Evolutionary conservation across 2,113 vertebrate species (phyloP).

Genomic region (Ibidorhyncha struthersii): DNA sequence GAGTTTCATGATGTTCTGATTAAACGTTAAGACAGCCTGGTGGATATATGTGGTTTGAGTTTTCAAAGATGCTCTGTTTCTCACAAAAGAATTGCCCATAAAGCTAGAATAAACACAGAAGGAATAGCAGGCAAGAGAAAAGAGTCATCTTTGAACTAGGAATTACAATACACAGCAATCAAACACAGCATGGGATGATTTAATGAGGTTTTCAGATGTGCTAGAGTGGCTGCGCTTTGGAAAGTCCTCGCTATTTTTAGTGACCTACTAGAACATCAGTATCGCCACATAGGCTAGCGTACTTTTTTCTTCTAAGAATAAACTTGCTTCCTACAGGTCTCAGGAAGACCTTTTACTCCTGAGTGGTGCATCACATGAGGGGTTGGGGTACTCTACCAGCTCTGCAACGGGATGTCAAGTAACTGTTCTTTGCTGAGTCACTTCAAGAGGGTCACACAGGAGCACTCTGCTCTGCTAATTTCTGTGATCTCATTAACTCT

Average conservation of each 20-base stretch:
- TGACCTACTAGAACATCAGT: background rate
- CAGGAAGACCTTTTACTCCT: background rate
- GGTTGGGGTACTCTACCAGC: background rate
- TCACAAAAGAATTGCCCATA: background rate
- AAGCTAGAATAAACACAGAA: background rate
- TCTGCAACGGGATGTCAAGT: background rate
- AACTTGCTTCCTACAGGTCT: background rate
- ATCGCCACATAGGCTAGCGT: background rate
- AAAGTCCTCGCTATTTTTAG: background rate
- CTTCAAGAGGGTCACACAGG: background rate
- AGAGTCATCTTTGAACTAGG: background rate
- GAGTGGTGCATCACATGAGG: background rate
- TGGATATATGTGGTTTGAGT: background rate
- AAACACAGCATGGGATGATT: background rate
- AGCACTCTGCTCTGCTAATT: background rate
- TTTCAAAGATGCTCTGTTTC: background rate
- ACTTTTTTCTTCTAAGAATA: background rate
- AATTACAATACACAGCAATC: background rate
- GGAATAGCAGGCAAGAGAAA: background rate
- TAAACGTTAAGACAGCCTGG: background rate
- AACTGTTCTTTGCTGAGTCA: background rate
- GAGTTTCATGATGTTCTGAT: background rate
- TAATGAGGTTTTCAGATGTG: background rate
- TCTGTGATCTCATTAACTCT: slow-evolving; percentile 3
- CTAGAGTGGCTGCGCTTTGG: background rate